Base-by-base conservation (phyloP, 2,797 vertebrate species). In the Eleutherodactylus coqui region DNA sequence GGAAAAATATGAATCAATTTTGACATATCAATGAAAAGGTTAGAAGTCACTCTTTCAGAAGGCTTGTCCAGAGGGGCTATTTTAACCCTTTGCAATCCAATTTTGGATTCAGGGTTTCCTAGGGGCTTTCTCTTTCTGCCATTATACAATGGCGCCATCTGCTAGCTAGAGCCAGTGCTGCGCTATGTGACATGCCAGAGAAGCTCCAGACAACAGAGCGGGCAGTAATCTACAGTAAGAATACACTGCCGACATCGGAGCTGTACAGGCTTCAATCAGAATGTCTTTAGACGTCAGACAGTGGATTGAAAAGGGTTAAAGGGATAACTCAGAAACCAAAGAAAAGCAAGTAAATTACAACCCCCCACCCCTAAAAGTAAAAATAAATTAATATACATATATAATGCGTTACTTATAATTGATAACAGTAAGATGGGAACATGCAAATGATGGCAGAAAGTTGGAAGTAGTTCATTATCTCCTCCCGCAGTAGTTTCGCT, bases 21-120 rank as follows among this genome's bases (percentile, higher is more conserved):
- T 78, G 76, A 60, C 76, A 78, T 78, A 58, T 78, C 14, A 58
- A 27, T 58, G 53, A 27, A 82, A 69, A 51, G 60, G 79, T 69
- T 69, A 82, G 41, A 49, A 82, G 45, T 69, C 41, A 67, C 21
- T 58, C 69, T 73, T 45, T 73, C 38, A 27, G 36, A 73, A 76
- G 75, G 10, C 29, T 34, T 73, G 36, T 49, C 29, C 34, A 51
- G 45, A 5, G 32, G 13, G 43, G 9, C 43, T 45, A n/a, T n/a
- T n/a, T n/a, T n/a, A n/a, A n/a, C n/a, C n/a, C n/a, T n/a, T n/a
- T n/a, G n/a, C n/a, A n/a, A n/a, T n/a, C n/a, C n/a, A n/a, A n/a
- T n/a, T n/a, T n/a, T n/a, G n/a, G n/a, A n/a, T n/a, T n/a, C n/a
- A n/a, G n/a, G n/a, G n/a, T n/a, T n/a, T n/a, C n/a, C n/a, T n/a